These are phyloP conservation scores for Misgurnus mizolepis DNA, from an alignment of 2,113 vertebrate species.

Conservation along the genomic window DNA sequence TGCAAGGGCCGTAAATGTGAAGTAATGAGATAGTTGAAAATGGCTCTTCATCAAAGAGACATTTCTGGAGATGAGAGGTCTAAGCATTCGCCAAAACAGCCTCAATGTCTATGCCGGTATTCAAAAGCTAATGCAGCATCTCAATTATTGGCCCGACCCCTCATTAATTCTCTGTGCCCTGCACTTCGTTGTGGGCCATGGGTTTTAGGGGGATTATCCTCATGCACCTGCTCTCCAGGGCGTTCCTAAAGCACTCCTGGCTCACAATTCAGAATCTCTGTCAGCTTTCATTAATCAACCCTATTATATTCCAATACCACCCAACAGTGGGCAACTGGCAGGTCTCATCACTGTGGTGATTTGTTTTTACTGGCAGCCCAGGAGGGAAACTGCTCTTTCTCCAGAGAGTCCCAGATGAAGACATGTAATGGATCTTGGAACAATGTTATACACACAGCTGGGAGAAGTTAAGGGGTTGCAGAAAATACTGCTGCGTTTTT, in stretches of 20 bases:
- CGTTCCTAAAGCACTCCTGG: constrained; percentile 34
- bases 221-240: constrained; percentile 51
- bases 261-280: constrained; percentile 45
- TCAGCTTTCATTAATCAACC: constrained; percentile 55
- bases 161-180: constrained; percentile 32
- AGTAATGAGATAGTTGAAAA: constrained; percentile 56
- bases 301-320: constrained; percentile 55
- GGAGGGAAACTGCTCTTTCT: constrained; percentile 24
- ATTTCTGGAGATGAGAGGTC: constrained; percentile 34
- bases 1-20: constrained; percentile 49
- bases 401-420: constrained; percentile 45
- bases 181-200: constrained; percentile 23
- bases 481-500: neutral
- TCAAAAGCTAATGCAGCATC: constrained; percentile 44
- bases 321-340: constrained; percentile 42
- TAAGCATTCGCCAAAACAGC: constrained; percentile 5
- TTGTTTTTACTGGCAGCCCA: constrained; percentile 51
- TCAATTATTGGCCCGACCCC: constrained; percentile 35
- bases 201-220: constrained; percentile 51
- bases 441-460: constrained; percentile 32
- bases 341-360: constrained; percentile 46
- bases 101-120: constrained; percentile 25
- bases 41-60: constrained; percentile 33
- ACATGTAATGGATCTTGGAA: constrained; percentile 39
- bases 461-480: neutral